phyloP scores from a whole-genome alignment of 2,797 vertebrate species.

The Numenius phaeopus region DNA sequence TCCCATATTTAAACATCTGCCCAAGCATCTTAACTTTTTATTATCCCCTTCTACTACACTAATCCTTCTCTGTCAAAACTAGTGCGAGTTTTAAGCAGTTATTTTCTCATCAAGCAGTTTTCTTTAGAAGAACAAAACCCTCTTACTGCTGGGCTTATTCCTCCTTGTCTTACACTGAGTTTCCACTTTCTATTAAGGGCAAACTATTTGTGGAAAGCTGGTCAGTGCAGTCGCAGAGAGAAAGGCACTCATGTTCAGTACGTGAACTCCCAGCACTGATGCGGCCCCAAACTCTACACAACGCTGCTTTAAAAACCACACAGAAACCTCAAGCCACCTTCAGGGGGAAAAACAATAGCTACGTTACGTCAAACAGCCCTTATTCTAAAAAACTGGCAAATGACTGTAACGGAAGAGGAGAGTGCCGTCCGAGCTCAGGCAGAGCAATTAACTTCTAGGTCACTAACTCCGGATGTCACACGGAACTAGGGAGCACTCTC shows the following conservation, averaged over 20 bases:
- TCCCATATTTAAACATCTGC: not conserved
- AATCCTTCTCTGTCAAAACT: not conserved
- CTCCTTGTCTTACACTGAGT: not conserved
- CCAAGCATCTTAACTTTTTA: not conserved
- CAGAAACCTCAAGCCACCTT: not conserved
- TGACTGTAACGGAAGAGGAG: not conserved
- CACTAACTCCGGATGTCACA: not conserved
- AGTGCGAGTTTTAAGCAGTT: not conserved
- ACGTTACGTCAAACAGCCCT: not conserved
- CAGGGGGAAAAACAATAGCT: not conserved
- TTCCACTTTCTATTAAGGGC: not conserved
- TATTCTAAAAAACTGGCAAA: not conserved
- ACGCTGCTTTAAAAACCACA: not conserved
- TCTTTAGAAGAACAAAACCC: not conserved
- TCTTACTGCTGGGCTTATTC: not conserved
- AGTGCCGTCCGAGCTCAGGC: not conserved
- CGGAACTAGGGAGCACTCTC: not conserved
- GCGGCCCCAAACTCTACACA: not conserved
- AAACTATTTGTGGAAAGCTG: not conserved
- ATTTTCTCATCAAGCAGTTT: not conserved
- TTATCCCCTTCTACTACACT: not conserved
- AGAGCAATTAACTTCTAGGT: constrained; percentile 30
- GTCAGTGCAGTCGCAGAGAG: not conserved
- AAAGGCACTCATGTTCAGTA: not conserved
- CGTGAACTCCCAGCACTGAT: not conserved